Evolutionary conservation across 2,797 vertebrate genomes (phyloP), one percentile per base, ranked within the genome.

Genomic region (Siniperca obscura): DNA sequence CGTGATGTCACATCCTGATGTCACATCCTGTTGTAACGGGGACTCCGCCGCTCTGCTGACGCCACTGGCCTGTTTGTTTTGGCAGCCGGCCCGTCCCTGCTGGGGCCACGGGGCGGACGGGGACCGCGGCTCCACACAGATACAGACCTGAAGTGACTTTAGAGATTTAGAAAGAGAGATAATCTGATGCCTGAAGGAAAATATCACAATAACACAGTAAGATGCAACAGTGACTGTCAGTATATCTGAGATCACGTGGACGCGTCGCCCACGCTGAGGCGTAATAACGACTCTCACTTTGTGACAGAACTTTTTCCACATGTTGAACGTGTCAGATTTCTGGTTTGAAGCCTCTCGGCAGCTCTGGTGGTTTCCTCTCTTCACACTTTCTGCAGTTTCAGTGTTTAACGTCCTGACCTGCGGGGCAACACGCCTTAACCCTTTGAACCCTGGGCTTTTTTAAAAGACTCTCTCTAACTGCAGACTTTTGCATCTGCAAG

Each of bases 1-100:
- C 30, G 16, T 86, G 89, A 87, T 61, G 83, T 91, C 92, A 92
- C 74, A 69, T 89, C 87, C 87, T 91, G 80, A 81, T 90, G 90
- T 90, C 86, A 90, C 85, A 81, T 91, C 91, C 87, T 90, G 88
- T 46, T 83, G 59, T 69, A 52, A 50, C 19, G 22, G 79, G 78
- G 78, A 88, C 83, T 86, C 81, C 27, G 7, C 55, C 3, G 12
- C 64, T 82, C 52, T 9, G 56, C 60, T 92, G 89, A 93, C 77
- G 90, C 83, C 82, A 65, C 68, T 7, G 42, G 65, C 21, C 14
- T 85, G 87, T 90, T 93, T 84, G 84, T 71, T 70, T 83, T 92
- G 91, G 89, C 86, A 62, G 70, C 65, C 4, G 12, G 67, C 76
- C 72, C 27, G 5, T 46, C 55, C 68, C 68, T 16, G 38, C 22